Conservation (phyloP, 2,113 vertebrate genomes). For the Grus americana region DNA sequence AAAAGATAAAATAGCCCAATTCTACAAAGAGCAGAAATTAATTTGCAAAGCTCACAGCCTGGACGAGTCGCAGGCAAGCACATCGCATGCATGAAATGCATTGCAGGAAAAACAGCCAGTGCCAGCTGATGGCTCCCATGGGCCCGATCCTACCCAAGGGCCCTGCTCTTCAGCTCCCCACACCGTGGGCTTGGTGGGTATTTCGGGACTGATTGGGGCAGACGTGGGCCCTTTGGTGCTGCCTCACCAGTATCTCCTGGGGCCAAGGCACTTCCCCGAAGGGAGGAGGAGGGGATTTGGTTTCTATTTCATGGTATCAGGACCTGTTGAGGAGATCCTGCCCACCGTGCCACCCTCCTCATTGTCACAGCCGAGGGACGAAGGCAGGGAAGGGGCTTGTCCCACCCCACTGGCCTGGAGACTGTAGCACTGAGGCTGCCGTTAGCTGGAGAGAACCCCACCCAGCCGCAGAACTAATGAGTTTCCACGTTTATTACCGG, state of each 20-base stretch:
- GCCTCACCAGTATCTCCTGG: neutral
- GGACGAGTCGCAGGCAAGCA: neutral
- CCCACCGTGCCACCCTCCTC: accelerated
- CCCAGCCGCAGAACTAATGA: neutral
- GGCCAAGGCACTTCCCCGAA: accelerated
- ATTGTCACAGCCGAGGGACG: neutral
- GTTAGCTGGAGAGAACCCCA: neutral
- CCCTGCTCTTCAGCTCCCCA: neutral
- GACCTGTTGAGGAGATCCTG: neutral
- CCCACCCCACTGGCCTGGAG: neutral
- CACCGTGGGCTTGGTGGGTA: neutral
- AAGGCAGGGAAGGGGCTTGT: neutral
- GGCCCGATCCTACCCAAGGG: neutral
- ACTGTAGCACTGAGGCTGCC: neutral
- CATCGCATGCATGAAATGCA: too few species aligned
- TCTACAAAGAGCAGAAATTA: neutral
- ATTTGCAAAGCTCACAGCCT: neutral
- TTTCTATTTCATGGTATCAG: neutral
- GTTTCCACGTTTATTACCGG: neutral
- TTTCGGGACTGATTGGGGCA: neutral
- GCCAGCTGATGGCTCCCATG: neutral
- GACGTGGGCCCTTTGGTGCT: neutral
- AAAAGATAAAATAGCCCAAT: neutral
- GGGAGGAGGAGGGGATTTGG: accelerated
- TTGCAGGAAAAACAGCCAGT: neutral